phyloP scores from a whole-genome alignment of 2,888 invertebrate genomes.

The Nymphalis c-album region DNA sequence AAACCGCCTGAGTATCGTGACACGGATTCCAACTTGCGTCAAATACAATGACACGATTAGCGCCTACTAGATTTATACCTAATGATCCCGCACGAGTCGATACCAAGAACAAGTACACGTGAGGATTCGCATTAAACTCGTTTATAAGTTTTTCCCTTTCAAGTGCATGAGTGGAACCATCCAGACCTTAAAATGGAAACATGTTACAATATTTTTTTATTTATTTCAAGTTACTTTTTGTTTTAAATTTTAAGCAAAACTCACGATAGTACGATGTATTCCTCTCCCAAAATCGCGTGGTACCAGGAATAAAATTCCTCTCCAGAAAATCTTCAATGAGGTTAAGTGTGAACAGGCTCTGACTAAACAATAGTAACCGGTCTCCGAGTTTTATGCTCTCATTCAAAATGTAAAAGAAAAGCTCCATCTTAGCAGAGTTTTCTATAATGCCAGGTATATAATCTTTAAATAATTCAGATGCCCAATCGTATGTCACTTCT shows the following conservation, averaged over 20 bases:
- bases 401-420: conserved; percentile 94
- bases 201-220: neutral
- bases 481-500: conserved; percentile 95
- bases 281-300: conserved; percentile 89
- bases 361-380: conserved; percentile 96
- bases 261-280: conserved; percentile 95
- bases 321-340: conserved; percentile 96
- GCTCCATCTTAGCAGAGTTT: conserved; percentile 96
- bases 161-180: conserved; percentile 96
- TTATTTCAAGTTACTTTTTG: neutral
- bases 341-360: conserved; percentile 96
- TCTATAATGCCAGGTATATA: conserved; percentile 94
- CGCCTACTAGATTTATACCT: conserved; percentile 98
- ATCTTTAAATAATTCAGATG: conserved; percentile 89
- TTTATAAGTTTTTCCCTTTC: conserved; percentile 98
- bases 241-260: conserved; percentile 56
- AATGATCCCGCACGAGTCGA: conserved; percentile 98
- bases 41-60: conserved; percentile 97
- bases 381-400: conserved; percentile 94
- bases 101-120: conserved; percentile 94
- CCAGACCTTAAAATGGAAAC: conserved; percentile 84
- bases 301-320: conserved; percentile 85
- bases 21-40: conserved; percentile 99
- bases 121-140: conserved; percentile 94
- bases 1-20: conserved; percentile 98